Evolutionary conservation across 2,113 vertebrate species (phyloP).

Genomic region (Nesoenas mayeri): DNA sequence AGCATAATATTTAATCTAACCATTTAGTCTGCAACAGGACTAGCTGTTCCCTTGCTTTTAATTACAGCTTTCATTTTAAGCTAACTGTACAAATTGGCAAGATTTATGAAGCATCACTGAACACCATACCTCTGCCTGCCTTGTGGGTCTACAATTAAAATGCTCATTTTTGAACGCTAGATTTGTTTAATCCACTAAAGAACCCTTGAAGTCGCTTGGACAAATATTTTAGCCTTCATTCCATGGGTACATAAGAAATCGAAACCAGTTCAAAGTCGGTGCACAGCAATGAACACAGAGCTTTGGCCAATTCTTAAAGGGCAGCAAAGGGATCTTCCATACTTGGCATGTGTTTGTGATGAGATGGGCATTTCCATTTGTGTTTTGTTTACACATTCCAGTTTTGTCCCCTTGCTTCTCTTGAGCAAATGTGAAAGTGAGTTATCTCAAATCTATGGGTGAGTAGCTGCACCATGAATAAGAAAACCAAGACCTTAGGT

Average conservation of each 20-base stretch:
- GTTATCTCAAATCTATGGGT: not conserved
- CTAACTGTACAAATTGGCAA: slow-evolving; percentile 30
- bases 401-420: not conserved
- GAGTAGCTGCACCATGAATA: not conserved
- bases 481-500: not conserved
- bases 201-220: not conserved
- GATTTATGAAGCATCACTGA: slow-evolving; percentile 32
- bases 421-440: not conserved
- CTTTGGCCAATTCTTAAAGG: not conserved
- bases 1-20: slow-evolving; percentile 21
- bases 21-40: not conserved
- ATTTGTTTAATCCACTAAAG: slow-evolving; percentile 16
- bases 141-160: not conserved
- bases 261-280: not conserved
- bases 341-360: not conserved
- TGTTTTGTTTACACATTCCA: not conserved
- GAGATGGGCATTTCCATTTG: not conserved
- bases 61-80: slow-evolving; percentile 45
- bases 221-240: not conserved
- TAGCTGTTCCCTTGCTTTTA: slow-evolving; percentile 35
- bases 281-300: not conserved
- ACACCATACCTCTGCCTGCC: not conserved
- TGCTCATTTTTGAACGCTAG: not conserved
- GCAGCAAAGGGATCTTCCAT: not conserved
- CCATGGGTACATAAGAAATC: not conserved